Evolutionary conservation across 2,888 invertebrate species (phyloP).

Genomic region (Catotricha subobsoleta): DNA sequence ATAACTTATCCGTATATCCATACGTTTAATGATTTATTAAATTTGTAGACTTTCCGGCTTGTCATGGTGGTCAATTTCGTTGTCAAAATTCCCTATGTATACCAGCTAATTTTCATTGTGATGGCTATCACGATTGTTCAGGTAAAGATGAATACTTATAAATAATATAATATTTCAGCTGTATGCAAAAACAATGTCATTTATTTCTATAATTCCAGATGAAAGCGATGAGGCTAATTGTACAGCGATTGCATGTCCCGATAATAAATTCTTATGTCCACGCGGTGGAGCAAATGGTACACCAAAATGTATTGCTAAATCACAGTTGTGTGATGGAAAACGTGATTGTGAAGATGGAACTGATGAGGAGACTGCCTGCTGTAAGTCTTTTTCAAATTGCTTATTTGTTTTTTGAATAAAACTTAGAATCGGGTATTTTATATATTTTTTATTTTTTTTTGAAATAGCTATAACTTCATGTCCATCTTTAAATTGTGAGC

Average conservation of each 20-base stretch:
- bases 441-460: slow-evolving; percentile 10
- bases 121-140: slow-evolving; percentile 73
- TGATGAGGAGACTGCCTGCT: slow-evolving; percentile 76
- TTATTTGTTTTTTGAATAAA: neutral
- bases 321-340: slow-evolving; percentile 79
- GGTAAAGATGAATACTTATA: slow-evolving; percentile 56
- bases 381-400: slow-evolving; percentile 40
- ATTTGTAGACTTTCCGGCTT: slow-evolving; percentile 55
- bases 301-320: slow-evolving; percentile 73
- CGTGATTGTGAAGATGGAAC: slow-evolving; percentile 80
- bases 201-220: too few relatives aligned
- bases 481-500: slow-evolving; percentile 68
- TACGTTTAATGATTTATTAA: slow-evolving; percentile 1
- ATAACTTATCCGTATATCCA: neutral
- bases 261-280: slow-evolving; percentile 80
- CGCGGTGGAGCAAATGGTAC: slow-evolving; percentile 50
- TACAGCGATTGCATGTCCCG: slow-evolving; percentile 70
- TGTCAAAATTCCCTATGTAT: slow-evolving; percentile 89
- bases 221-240: slow-evolving; percentile 80
- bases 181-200: too few relatives aligned
- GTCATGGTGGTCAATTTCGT: slow-evolving; percentile 78
- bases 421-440: neutral
- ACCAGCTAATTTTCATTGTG: slow-evolving; percentile 65
- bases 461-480: slow-evolving; percentile 59
- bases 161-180: too few relatives aligned